Base-by-base conservation (phyloP, 2,888 invertebrate species). In the Ectemnius cavifrons region DNA sequence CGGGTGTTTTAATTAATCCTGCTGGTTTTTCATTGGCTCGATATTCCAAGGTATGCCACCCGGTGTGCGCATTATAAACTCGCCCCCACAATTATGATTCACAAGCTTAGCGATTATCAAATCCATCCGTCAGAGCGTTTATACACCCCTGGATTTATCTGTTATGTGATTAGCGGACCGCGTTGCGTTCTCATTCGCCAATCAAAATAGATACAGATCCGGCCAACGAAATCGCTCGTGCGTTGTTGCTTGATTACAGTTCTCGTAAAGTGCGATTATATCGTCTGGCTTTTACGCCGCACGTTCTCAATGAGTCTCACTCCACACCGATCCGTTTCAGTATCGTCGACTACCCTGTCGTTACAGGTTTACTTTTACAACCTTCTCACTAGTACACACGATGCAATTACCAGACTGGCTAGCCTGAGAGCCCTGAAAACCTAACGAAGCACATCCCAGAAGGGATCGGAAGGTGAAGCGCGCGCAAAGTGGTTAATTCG, bases 91-190 rank as follows among this genome's bases (percentile, higher is more conserved):
- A 63, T 49, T 47, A n/a, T 28, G 14, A 63, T 63, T 23, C 23
- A 27, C 20, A 18, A 20, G 37, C n/a, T 3, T 16, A 11, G 23
- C 49, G n/a, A 63, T 63, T 49, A 49, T 47, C 49, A 23, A 49
- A 52, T 63, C 63, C 61, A 63, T 47, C 47, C 27, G 20, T 49
- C 63, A 27, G 63, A 11, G 5, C 46, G 63, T 63, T 63, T 63
- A 63, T 49, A 14, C 49, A 47, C n/a, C 23, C 16, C 14, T 49
- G 47, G 63, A 49, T 63, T 63, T 63, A 47, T 65, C 61, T 49
- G 27, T 62, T 47, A 57, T 62, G 67, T 57, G 70, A 73, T 73
- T 73, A 73, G 69, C 69, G 69, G 60, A 8, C 52, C 37, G 61
- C 61, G 65, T 58, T 62, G 49, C 11, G 37, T 11, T 37, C 37